These are phyloP conservation scores for Neoarius graeffei DNA, from an alignment of 2,113 vertebrate species.

Conservation along the genomic window DNA sequence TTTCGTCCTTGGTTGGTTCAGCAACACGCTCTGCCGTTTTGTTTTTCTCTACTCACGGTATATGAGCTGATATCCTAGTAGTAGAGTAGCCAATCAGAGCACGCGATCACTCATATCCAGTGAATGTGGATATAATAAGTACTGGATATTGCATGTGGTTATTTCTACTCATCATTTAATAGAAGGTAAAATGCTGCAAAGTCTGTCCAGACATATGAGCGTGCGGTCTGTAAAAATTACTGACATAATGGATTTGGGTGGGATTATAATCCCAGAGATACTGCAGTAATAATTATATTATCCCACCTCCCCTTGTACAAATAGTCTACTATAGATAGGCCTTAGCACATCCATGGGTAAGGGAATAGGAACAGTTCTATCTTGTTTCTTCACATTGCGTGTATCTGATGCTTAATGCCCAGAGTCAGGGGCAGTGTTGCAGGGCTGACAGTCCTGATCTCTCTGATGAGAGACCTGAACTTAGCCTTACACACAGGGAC, in stretches of 20 bases:
- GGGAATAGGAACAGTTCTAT: constrained; percentile 28
- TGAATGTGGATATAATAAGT: no score
- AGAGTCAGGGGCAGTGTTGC: constrained; percentile 40
- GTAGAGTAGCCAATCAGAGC: no score
- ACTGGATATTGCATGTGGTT: no score
- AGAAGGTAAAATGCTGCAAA: neutral
- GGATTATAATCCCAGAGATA: neutral
- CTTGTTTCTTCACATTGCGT: constrained; percentile 33
- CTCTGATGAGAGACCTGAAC: constrained; percentile 47
- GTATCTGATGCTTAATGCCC: constrained; percentile 27
- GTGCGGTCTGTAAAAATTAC: neutral
- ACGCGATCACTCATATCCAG: no score
- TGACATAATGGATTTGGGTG: neutral
- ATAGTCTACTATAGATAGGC: neutral
- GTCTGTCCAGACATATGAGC: neutral
- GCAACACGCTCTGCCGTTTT: no score
- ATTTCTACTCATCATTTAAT: neutral
- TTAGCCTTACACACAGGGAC: constrained; percentile 13
- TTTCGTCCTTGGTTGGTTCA: no score
- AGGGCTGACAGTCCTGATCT: constrained; percentile 41
- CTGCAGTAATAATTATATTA: neutral
- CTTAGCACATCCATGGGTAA: neutral
- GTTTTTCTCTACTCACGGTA: no score
- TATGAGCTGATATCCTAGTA: no score
- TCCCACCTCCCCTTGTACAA: neutral